Conservation (phyloP, 2,113 vertebrate genomes). For the Nycticryphes semicollaris region DNA sequence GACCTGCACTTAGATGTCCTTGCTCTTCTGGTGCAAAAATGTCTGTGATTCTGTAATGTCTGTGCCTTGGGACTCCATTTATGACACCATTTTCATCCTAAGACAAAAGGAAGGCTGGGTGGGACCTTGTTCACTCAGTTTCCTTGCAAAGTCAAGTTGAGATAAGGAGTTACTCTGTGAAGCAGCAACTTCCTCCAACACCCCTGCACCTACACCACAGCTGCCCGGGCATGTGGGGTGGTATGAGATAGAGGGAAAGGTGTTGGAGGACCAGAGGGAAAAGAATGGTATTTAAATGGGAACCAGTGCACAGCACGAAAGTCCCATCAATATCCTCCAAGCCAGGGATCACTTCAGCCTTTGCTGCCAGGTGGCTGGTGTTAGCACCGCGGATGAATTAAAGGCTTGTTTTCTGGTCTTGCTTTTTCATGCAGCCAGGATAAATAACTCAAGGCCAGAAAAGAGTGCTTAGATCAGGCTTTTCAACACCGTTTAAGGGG, state of each 20-base stretch:
- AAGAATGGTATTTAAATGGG: not conserved
- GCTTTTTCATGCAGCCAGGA: slow-evolving; percentile 45
- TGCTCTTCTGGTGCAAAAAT: not conserved
- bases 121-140: not conserved
- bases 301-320: not conserved
- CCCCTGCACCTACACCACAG: accelerated
- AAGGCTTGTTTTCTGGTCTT: slow-evolving; percentile 3
- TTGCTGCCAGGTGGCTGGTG: not conserved
- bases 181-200: not conserved
- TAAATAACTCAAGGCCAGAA: slow-evolving; percentile 22
- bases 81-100: not conserved
- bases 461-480: slow-evolving; percentile 44
- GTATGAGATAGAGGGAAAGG: not conserved
- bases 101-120: not conserved
- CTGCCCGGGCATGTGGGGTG: accelerated
- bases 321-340: not conserved
- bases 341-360: not conserved
- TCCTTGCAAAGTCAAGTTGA: not conserved
- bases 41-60: not conserved
- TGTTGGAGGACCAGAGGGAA: not conserved
- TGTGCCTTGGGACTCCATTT: not conserved
- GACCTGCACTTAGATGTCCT: not conserved
- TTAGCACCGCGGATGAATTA: not conserved
- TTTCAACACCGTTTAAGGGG: not conserved
- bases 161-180: not conserved